Evolutionary conservation across 2,888 invertebrate genomes (phyloP).

Genomic region (Ophion obscuratus): DNA sequence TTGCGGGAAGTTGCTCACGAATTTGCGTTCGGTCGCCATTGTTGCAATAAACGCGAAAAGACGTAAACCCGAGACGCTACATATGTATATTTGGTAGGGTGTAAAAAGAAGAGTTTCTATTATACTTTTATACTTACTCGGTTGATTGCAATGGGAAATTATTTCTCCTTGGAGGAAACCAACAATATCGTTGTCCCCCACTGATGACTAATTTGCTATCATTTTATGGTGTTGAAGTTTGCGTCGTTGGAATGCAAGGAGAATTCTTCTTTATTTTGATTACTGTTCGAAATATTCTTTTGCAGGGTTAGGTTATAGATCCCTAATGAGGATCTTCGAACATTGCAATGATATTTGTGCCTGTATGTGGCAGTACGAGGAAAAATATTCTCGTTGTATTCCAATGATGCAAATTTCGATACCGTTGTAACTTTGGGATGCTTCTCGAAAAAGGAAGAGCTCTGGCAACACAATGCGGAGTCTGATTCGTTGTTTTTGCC

Average conservation of each 20-base stretch:
- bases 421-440: too few relatives aligned
- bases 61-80: neutral
- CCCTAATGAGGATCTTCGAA: neutral
- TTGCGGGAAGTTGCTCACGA: conserved; percentile 49
- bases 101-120: neutral
- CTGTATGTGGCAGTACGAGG: neutral
- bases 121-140: neutral
- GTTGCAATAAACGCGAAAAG: conserved; percentile 46
- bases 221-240: neutral
- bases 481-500: too few relatives aligned
- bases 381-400: too few relatives aligned
- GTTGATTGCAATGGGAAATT: neutral
- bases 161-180: neutral
- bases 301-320: neutral
- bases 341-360: neutral
- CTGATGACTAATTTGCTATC: neutral
- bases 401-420: too few relatives aligned
- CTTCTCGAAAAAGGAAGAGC: too few relatives aligned
- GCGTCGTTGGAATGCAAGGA: neutral
- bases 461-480: too few relatives aligned
- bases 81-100: neutral
- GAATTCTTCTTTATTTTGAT: neutral
- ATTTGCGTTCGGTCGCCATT: conserved; percentile 60
- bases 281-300: neutral
- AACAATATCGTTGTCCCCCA: neutral